Base-by-base conservation (phyloP, 2,888 invertebrate species). In the Chalcis sispes region DNA sequence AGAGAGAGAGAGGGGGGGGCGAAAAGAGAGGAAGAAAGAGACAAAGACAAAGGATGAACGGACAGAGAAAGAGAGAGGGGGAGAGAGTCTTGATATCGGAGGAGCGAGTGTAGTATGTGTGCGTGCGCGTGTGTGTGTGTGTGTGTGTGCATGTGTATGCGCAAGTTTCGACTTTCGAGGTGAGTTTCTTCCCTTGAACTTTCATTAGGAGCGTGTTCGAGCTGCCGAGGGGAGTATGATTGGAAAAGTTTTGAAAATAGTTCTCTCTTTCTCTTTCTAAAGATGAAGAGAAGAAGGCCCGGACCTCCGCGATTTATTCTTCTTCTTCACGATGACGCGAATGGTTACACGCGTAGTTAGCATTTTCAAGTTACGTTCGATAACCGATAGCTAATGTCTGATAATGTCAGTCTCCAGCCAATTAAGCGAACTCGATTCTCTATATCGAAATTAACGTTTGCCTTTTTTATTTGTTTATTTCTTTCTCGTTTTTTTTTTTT, bases 241-340 rank as follows among this genome's bases (percentile, higher is more conserved):
- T 85, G 85, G 85, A 86, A 85, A 86, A 86, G 85, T 85, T 85
- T 75, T 71, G 23, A 65, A 40, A 8, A 32, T 32, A 46, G 27
- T 18, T 10, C 23, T 20, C 18, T 54, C 48, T 18, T n/a, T 48
- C 48, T 32, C 32, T 32, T 8, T 32, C 32, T 32, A n/a, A n/a
- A n/a, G n/a, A n/a, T n/a, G n/a, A n/a, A n/a, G n/a, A n/a, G n/a
- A n/a, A n/a, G n/a, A n/a, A n/a, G n/a, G n/a, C n/a, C n/a, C n/a
- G n/a, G n/a, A n/a, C 46, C 20, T 42, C 42, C 36, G 36, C 50
- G 42, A 25, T 59, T 48, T 70, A 59, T 59, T 59, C 70, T 59
- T 70, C 50, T 4, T 32, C 8, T 23, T 18, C 48, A 3, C 8
- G 3, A 32, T 3, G 5, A 3, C 8, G 52, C 48, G 32, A 56